Percentiles rank a stretch among this genome's conserved stretches.
Evolutionary conservation across 1,140 invertebrate species (phyloP).

Genomic region (Drosophila fuyamai): DNA sequence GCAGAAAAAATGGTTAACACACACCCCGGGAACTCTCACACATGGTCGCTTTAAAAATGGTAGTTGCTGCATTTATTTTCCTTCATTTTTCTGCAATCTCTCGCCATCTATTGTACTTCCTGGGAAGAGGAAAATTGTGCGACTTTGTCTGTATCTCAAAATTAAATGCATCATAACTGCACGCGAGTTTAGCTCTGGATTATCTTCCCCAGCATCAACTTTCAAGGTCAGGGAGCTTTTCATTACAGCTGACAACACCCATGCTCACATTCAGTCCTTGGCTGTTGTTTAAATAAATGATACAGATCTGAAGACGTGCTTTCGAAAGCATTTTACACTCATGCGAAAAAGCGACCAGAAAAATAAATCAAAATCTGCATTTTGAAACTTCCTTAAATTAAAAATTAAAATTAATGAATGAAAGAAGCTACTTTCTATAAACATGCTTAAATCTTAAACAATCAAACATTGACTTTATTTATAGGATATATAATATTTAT

Average conservation of each 20-base stretch:
- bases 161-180: conserved; percentile 29
- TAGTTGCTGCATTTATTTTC: conserved; percentile 9
- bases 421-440: no score
- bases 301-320: conserved; percentile 10
- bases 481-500: no score
- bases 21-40: conserved; percentile 46
- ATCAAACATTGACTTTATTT: no score
- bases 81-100: conserved; percentile 7
- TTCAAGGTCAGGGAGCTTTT: conserved; percentile 41
- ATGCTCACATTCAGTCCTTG: background rate
- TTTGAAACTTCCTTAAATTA: no score
- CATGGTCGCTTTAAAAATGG: conserved; percentile 20
- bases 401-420: no score
- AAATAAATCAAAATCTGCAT: no score
- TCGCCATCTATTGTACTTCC: background rate
- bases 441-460: no score
- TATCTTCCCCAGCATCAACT: conserved; percentile 6
- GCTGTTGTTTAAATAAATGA: conserved; percentile 13
- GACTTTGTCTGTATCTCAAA: conserved; percentile 16
- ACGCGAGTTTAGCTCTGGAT: conserved; percentile 18
- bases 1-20: conserved; percentile 43
- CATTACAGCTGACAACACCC: conserved; percentile 10
- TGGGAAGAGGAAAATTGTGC: conserved; percentile 13
- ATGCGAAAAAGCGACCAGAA: background rate
- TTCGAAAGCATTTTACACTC: background rate